Evolutionary conservation across 2,113 vertebrate species (phyloP).

Genomic region (Glaucomys volans): DNA sequence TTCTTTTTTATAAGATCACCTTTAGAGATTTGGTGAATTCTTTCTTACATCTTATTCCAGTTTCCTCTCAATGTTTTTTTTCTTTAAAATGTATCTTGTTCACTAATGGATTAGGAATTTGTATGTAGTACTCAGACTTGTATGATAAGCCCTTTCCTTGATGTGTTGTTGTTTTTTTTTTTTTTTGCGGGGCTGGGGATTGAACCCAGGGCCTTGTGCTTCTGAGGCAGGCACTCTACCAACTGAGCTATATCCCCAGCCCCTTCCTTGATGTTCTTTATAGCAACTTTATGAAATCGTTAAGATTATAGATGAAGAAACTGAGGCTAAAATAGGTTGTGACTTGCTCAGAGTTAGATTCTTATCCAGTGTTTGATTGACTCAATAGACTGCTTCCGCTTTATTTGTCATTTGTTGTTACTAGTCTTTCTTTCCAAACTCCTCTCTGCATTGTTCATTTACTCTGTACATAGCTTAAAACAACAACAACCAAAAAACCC

Average conservation of each 20-base stretch:
- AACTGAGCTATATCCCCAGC: too few relatives aligned
- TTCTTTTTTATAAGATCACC: background rate
- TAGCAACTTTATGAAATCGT: slow-evolving; percentile 12
- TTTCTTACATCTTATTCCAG: background rate
- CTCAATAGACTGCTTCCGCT: slow-evolving; percentile 5
- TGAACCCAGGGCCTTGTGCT: too few relatives aligned
- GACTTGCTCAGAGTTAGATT: background rate
- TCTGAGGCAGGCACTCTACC: too few relatives aligned
- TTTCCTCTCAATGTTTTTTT: background rate
- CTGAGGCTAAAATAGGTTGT: background rate
- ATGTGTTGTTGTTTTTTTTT: too few relatives aligned
- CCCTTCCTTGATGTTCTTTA: slow-evolving; percentile 4
- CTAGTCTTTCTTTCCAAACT: background rate
- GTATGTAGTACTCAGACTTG: background rate
- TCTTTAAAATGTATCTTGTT: background rate
- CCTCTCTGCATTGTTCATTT: slow-evolving; percentile 5
- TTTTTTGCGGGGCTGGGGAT: too few relatives aligned
- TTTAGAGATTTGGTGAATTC: slow-evolving; percentile 32
- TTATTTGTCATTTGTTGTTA: slow-evolving; percentile 50
- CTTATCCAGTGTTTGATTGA: background rate
- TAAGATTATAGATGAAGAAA: background rate
- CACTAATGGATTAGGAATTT: background rate
- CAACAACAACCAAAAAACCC: background rate
- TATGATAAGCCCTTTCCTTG: background rate
- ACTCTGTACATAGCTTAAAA: background rate